These are phyloP conservation scores for Scytalopus superciliaris DNA, from an alignment of 2,113 vertebrate genomes.

Conservation along the genomic window DNA sequence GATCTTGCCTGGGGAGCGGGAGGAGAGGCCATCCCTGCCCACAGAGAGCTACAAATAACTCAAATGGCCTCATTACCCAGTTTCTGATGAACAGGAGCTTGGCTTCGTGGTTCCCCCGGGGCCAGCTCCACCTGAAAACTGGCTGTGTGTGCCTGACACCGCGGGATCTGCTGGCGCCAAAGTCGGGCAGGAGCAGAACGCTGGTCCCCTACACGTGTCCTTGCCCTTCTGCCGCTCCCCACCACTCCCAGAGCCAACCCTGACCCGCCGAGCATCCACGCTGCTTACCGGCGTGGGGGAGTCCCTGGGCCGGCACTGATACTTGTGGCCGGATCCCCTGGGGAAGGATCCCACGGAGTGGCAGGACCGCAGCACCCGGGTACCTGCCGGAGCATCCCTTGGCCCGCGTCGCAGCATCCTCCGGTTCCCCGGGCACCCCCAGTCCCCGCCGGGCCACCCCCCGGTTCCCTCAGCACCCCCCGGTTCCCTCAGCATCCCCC, in stretches of 20 bases:
- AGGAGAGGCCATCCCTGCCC: constrained; percentile 22
- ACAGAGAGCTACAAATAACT: constrained; percentile 55
- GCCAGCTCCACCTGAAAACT: neutral
- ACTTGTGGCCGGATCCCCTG: neutral
- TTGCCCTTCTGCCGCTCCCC: neutral
- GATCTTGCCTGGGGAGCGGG: neutral
- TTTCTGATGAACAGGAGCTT: neutral
- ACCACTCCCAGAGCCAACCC: neutral
- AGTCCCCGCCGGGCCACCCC: neutral
- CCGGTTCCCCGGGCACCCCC: neutral
- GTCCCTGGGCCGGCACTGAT: neutral
- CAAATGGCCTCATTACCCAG: constrained; percentile 44
- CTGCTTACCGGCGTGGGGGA: neutral
- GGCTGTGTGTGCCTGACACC: neutral
- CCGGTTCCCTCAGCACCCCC: neutral
- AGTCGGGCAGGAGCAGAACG: neutral
- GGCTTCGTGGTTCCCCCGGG: neutral
- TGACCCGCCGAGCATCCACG: neutral
- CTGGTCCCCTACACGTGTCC: neutral
- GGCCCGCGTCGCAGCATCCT: too few species aligned
- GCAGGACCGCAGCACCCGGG: neutral
- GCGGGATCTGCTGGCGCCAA: neutral
- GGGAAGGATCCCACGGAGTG: neutral
- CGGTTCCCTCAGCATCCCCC: neutral
- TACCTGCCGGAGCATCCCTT: neutral